Percentiles rank a stretch among this genome's conserved stretches.
phyloP scores from a whole-genome alignment of 2,797 vertebrate species.

The Hoplostethus mediterraneus region DNA sequence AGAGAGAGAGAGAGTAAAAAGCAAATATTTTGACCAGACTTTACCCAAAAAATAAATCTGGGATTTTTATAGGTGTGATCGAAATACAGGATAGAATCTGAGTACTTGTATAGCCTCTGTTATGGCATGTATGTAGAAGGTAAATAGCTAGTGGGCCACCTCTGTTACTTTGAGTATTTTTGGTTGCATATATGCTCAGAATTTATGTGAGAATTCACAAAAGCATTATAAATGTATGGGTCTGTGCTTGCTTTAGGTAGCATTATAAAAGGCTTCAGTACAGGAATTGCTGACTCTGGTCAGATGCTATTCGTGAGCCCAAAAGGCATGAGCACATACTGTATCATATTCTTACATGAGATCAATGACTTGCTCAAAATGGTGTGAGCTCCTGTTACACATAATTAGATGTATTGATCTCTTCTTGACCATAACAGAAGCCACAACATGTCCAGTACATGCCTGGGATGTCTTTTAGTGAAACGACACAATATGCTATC shows the following conservation, averaged over 20 bases:
- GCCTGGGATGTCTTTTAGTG: conserved; percentile 39
- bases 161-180: background rate
- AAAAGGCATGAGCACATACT: conserved; percentile 31
- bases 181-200: background rate
- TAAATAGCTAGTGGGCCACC: background rate
- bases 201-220: conserved; percentile 1
- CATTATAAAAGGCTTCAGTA: background rate
- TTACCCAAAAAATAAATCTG: conserved; percentile 42
- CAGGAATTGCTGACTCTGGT: conserved; percentile 44
- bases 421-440: conserved; percentile 54
- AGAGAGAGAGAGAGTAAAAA: conserved; percentile 45
- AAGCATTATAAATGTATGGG: conserved; percentile 2
- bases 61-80: background rate
- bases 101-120: conserved; percentile 1
- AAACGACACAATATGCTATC: conserved; percentile 46
- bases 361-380: conserved; percentile 73
- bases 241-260: conserved; percentile 6
- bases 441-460: conserved; percentile 49
- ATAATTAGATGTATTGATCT: conserved; percentile 78
- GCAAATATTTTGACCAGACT: conserved; percentile 75
- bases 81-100: background rate
- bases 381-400: conserved; percentile 72
- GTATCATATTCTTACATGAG: conserved; percentile 63
- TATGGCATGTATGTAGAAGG: conserved; percentile 10
- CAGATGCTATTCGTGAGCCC: conserved; percentile 37